Conservation (phyloP, 2,888 invertebrate species). For the Phyto melanocephala region DNA sequence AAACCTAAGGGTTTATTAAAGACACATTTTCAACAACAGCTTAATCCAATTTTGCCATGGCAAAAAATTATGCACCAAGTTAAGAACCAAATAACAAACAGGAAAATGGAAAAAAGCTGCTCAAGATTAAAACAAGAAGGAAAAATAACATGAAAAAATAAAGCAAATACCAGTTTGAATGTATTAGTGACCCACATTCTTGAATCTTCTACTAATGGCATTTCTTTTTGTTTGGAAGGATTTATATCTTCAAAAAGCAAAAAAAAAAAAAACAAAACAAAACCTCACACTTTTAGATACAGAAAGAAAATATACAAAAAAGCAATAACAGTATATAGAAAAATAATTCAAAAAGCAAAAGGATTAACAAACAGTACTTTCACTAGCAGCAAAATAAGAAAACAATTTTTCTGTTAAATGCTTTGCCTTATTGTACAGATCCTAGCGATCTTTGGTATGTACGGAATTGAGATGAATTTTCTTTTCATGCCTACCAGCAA, state of each 20-base stretch:
- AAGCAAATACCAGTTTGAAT: constrained; percentile 15
- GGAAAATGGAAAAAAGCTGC: neutral
- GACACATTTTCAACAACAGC: constrained; percentile 41
- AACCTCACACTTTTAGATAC: constrained; percentile 7
- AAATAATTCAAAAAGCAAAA: neutral
- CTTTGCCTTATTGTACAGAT: too few relatives aligned
- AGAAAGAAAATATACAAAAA: neutral
- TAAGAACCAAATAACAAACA: constrained; percentile 25
- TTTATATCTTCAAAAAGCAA: neutral
- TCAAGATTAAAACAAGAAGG: neutral
- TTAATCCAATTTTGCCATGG: constrained; percentile 51
- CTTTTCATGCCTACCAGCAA: too few relatives aligned
- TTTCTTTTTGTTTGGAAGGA: constrained; percentile 41
- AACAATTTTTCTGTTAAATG: too few relatives aligned
- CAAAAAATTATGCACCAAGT: constrained; percentile 3
- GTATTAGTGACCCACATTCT: constrained; percentile 42
- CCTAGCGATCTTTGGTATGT: too few relatives aligned
- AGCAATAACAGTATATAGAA: neutral
- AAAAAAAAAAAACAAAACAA: neutral
- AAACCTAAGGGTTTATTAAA: constrained; percentile 53
- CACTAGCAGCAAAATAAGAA: too few relatives aligned
- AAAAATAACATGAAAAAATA: neutral
- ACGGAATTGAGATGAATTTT: too few relatives aligned
- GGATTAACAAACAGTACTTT: too few relatives aligned
- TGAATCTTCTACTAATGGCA: constrained; percentile 43